These are phyloP conservation scores for Paratilapia polleni DNA, from an alignment of 2,113 vertebrate species.

Conservation along the genomic window DNA sequence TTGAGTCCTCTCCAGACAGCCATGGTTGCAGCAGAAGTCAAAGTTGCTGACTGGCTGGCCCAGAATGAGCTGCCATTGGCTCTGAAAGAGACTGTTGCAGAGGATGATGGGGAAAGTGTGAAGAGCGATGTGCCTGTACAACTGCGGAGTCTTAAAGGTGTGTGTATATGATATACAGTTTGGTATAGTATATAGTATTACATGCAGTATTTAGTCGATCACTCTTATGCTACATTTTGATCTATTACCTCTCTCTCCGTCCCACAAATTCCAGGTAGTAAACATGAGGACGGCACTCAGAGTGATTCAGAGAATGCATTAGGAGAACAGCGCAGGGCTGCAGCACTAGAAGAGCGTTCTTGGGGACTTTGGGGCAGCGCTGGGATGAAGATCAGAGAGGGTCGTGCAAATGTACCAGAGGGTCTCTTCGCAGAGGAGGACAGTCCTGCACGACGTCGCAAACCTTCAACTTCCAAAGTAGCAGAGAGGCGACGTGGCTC, in stretches of 20 bases:
- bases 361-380: constrained; percentile 80
- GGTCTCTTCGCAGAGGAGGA: constrained; percentile 78
- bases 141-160: constrained; percentile 95
- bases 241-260: neutral
- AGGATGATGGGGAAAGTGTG: constrained; percentile 94
- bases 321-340: constrained; percentile 84
- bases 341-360: constrained; percentile 85
- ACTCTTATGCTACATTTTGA: neutral
- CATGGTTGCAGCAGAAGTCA: constrained; percentile 94
- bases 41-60: constrained; percentile 97
- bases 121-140: constrained; percentile 96
- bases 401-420: constrained; percentile 77
- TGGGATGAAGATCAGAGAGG: constrained; percentile 79
- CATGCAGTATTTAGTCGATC: neutral
- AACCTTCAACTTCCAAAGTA: constrained; percentile 61
- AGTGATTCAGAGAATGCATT: constrained; percentile 93
- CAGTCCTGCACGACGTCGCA: constrained; percentile 83
- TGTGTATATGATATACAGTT: neutral
- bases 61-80: constrained; percentile 94
- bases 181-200: neutral
- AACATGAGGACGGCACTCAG: constrained; percentile 95
- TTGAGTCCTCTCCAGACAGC: constrained; percentile 91
- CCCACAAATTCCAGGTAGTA: constrained; percentile 83
- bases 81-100: constrained; percentile 86
- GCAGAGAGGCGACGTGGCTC: constrained; percentile 51